Conservation (phyloP, 1,140 invertebrate genomes). For the Drosophila pallidifrons region DNA sequence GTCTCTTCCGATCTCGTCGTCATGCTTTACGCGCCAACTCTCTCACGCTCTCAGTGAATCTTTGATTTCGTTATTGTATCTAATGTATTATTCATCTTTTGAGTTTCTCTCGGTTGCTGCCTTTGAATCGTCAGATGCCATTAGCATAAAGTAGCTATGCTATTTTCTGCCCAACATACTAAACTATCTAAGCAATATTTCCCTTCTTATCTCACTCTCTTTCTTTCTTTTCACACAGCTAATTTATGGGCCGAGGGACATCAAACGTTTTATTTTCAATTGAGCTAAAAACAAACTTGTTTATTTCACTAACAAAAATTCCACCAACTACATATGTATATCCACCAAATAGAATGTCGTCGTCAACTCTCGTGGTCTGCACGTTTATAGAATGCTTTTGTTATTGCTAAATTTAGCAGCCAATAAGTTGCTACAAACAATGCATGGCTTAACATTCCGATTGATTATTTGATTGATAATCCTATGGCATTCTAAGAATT, state of each 20-base stretch:
- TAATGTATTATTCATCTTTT: slow-evolving; percentile 70
- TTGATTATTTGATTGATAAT: too few species aligned
- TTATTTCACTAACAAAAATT: slow-evolving; percentile 65
- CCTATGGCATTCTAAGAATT: too few species aligned
- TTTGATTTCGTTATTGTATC: not conserved
- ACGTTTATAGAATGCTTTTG: slow-evolving; percentile 54
- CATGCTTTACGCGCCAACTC: not conserved
- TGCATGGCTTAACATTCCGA: not conserved
- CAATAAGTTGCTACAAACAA: not conserved
- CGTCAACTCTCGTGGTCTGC: slow-evolving; percentile 61
- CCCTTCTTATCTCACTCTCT: slow-evolving; percentile 1
- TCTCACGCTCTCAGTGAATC: not conserved
- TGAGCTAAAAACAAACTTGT: slow-evolving; percentile 51
- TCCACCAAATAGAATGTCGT: slow-evolving; percentile 18
- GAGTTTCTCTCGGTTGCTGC: slow-evolving; percentile 54
- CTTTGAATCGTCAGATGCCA: slow-evolving; percentile 71
- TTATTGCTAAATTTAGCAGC: slow-evolving; percentile 23
- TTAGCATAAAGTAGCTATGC: slow-evolving; percentile 75
- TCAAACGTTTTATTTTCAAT: slow-evolving; percentile 59
- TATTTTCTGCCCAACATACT: slow-evolving; percentile 57
- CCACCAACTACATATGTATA: slow-evolving; percentile 32
- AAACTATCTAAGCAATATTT: not conserved
- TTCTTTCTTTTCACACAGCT: slow-evolving; percentile 18
- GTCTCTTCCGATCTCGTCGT: too few species aligned
- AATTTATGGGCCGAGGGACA: slow-evolving; percentile 47